phyloP scores from a whole-genome alignment of 92 coral and sea anemone genomes.

The Palythoa caribaeorum region DNA sequence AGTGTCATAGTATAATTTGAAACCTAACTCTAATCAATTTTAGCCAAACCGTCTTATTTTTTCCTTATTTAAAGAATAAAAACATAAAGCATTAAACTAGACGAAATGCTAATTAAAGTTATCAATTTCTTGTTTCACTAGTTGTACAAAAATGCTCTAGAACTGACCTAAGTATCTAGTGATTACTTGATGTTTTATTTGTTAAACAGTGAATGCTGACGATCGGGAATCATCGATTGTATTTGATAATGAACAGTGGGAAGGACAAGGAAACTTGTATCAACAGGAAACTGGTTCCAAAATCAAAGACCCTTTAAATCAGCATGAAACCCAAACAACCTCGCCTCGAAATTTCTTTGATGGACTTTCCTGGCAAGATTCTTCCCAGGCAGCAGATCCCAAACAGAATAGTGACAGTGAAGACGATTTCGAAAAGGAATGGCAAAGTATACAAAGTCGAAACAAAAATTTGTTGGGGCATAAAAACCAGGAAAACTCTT shows the following conservation, averaged over 20 bases:
- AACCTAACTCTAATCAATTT: too few species aligned
- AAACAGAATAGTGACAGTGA: conserved; percentile 69
- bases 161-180: background rate
- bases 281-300: conserved; percentile 20
- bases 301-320: background rate
- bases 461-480: conserved; percentile 26
- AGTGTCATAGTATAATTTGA: too few species aligned
- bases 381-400: conserved; percentile 15
- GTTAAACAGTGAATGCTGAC: conserved; percentile 79
- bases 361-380: conserved; percentile 34
- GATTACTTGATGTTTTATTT: background rate
- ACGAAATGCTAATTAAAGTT: too few species aligned
- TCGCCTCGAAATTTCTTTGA: conserved; percentile 22
- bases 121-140: too few species aligned
- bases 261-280: conserved; percentile 15
- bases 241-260: conserved; percentile 60
- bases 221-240: conserved; percentile 90
- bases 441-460: conserved; percentile 58
- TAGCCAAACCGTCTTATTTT: too few species aligned
- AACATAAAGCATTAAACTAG: too few species aligned
- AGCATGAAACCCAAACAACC: background rate
- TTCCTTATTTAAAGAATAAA: too few species aligned
- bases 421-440: conserved; percentile 77
- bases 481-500: conserved; percentile 61
- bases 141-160: background rate